A percentile compares a stretch with the other conserved stretches of the same genome.
phyloP scores from a whole-genome alignment of 2,888 invertebrate species.

The Melieria picta region DNA sequence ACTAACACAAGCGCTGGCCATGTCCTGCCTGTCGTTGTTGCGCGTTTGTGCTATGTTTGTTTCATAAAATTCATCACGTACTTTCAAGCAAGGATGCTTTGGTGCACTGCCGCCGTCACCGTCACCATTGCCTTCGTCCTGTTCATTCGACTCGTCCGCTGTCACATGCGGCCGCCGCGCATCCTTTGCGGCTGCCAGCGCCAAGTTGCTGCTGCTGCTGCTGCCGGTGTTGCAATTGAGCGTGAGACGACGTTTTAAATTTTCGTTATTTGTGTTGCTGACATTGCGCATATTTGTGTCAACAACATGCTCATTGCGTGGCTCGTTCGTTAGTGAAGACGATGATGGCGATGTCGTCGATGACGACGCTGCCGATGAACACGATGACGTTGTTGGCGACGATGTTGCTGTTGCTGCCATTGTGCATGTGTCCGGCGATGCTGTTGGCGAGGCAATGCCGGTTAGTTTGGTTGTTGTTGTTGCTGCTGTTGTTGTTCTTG shows the following conservation, averaged over 20 bases:
- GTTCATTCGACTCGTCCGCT: slow-evolving; percentile 8
- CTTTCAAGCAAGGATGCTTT: slow-evolving; percentile 41
- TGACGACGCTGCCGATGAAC: slow-evolving; percentile 6
- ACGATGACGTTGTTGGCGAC: neutral
- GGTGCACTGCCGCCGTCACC: slow-evolving; percentile 17
- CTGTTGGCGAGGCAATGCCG: slow-evolving; percentile 22
- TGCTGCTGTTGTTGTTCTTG: neutral
- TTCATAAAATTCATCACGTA: slow-evolving; percentile 49
- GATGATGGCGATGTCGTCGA: slow-evolving; percentile 9
- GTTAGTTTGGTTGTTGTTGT: slow-evolving; percentile 32
- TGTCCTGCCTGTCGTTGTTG: slow-evolving; percentile 37
- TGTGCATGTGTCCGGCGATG: slow-evolving; percentile 8
- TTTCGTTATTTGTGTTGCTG: slow-evolving; percentile 45
- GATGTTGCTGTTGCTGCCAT: slow-evolving; percentile 29
- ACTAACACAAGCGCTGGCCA: neutral
- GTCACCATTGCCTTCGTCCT: slow-evolving; percentile 27
- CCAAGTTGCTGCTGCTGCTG: neutral
- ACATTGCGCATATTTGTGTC: slow-evolving; percentile 57
- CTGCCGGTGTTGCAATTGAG: neutral
- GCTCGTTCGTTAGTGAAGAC: slow-evolving; percentile 36
- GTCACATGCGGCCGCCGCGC: slow-evolving; percentile 29
- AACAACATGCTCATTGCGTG: slow-evolving; percentile 42
- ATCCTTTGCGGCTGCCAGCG: slow-evolving; percentile 20
- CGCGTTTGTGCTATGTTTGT: slow-evolving; percentile 46
- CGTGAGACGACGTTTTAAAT: neutral